Evolutionary conservation across 2,113 vertebrate genomes (phyloP).

Genomic region (Coptodon bakossiorum): DNA sequence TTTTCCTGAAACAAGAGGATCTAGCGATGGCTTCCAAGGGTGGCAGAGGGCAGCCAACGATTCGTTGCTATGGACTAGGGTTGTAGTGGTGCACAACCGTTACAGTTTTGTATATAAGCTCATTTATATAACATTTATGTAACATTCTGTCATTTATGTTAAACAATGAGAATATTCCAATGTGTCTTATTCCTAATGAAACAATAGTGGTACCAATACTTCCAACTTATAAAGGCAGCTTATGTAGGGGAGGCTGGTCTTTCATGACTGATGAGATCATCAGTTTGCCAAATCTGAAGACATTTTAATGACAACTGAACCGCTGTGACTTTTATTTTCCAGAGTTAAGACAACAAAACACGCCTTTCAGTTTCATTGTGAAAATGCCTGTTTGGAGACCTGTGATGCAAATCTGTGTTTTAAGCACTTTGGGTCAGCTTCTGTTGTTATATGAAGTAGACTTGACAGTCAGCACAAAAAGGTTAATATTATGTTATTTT

Average conservation of each 20-base stretch:
- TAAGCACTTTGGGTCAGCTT: background rate
- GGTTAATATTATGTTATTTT: background rate
- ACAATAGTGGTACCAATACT: background rate
- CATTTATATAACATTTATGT: background rate
- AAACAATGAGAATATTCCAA: background rate
- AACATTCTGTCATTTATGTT: background rate
- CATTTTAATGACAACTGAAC: background rate
- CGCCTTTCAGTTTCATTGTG: background rate
- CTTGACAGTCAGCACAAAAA: background rate
- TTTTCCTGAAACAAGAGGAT: background rate
- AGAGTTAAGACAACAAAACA: background rate
- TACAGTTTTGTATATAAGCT: background rate
- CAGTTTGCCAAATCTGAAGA: background rate
- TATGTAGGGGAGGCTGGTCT: background rate
- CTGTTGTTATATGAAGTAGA: background rate
- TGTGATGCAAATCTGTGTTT: background rate
- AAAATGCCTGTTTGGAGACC: background rate
- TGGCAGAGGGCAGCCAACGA: background rate
- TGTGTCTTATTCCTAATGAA: rapidly evolving
- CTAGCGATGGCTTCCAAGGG: background rate
- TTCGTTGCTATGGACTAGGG: background rate
- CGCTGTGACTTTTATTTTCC: background rate
- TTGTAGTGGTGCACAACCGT: rapidly evolving
- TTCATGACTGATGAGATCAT: background rate
- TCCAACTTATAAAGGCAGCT: rapidly evolving